These are phyloP conservation scores for Heliconius congener DNA, from an alignment of 1,140 invertebrate species.

Conservation along the genomic window DNA sequence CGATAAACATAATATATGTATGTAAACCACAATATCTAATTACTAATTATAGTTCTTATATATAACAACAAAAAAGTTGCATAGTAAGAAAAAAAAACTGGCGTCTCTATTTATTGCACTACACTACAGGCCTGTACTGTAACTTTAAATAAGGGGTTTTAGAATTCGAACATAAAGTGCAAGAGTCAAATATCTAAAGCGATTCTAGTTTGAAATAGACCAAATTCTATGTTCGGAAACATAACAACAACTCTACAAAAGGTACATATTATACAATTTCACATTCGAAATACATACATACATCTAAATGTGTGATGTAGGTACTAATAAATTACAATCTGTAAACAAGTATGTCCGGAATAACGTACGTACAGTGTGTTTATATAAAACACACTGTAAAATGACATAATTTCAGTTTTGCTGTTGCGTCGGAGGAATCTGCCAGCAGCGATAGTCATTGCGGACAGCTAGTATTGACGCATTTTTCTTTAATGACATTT, in stretches of 20 bases:
- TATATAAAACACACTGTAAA: constrained; percentile 25
- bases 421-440: constrained; percentile 68
- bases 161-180: background rate
- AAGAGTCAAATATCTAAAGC: background rate
- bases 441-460: constrained; percentile 51
- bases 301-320: background rate
- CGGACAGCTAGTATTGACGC: constrained; percentile 69
- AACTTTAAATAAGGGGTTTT: background rate
- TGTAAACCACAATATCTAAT: too few relatives aligned
- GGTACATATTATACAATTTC: background rate
- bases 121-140: background rate
- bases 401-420: constrained; percentile 52
- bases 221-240: background rate
- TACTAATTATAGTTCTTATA: too few relatives aligned
- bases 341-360: constrained; percentile 50
- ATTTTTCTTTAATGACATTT: background rate
- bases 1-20: too few relatives aligned
- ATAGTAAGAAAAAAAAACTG: too few relatives aligned
- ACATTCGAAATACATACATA: constrained; percentile 5
- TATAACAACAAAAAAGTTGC: too few relatives aligned
- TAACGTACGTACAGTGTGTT: constrained; percentile 35
- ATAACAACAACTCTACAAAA: background rate
- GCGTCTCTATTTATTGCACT: background rate
- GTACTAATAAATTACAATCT: background rate
- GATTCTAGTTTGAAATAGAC: background rate